A percentile compares a stretch with the other conserved stretches of the same genome.
These are phyloP conservation scores for Leptopilina boulardi DNA, from an alignment of 1,140 invertebrate genomes.

Conservation along the genomic window DNA sequence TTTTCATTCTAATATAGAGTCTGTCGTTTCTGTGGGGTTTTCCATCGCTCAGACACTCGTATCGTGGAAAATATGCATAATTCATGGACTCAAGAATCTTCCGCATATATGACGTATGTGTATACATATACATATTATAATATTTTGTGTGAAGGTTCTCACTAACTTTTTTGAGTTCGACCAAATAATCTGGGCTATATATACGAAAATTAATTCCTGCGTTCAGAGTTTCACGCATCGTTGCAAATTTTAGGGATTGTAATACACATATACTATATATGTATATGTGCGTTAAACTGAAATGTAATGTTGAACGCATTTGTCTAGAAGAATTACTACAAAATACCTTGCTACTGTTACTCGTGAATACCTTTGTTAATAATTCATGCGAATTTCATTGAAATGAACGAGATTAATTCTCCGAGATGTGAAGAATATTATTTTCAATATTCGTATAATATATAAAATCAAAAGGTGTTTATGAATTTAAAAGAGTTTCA, in stretches of 20 bases:
- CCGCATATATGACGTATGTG: conserved; percentile 35
- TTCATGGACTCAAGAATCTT: conserved; percentile 64
- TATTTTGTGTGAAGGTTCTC: conserved; percentile 42
- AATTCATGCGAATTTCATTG: conserved; percentile 2
- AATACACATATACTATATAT: not conserved
- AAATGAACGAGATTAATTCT: not conserved
- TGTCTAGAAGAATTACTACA: conserved; percentile 12
- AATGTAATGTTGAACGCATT: not conserved
- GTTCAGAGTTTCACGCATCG: conserved; percentile 10
- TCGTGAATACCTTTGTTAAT: not conserved
- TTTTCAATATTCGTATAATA: not conserved
- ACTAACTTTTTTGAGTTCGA: not conserved
- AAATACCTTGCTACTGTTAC: not conserved
- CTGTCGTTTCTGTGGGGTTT: conserved; percentile 68
- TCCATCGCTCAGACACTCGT: conserved; percentile 74
- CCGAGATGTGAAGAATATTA: not conserved
- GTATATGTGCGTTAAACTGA: not conserved
- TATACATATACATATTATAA: conserved; percentile 52
- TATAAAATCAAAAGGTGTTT: not conserved
- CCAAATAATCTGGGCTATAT: conserved; percentile 25
- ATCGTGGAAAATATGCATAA: conserved; percentile 75
- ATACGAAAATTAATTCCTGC: not conserved
- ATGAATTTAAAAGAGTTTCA: not conserved
- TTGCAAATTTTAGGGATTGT: not conserved
- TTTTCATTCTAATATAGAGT: conserved; percentile 73